Base-by-base conservation (phyloP, 1,140 invertebrate species). In the Paralvinella palmiformis region DNA sequence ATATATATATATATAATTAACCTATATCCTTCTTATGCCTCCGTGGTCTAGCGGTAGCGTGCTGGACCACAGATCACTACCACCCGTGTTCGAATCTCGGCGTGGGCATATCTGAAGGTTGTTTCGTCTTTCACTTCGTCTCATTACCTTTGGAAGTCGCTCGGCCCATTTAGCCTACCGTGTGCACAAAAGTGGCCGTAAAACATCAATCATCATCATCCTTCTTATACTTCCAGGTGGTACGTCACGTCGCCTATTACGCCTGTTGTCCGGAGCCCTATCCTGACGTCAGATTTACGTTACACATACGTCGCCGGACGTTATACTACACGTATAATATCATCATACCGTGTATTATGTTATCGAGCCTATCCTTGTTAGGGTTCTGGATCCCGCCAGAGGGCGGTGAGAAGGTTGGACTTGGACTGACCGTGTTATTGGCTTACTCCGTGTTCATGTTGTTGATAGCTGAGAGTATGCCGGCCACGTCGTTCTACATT, bases 351-450 rank as follows among this genome's bases (percentile, higher is more conserved):
- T 72, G 71, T 55, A 57, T 72, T 44, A 35, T 72, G 29, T 44
- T 70, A 22, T 68, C 69, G 48, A 32, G 57, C 32, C 57, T 69
- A 33, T 67, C 67, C 1, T 48, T 71, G 62, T 62, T 71, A 15
- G 56, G 66, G 13, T 71, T 71, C 60, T 71, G 69, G 69, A 24
- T 71, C 24, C 69, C 69, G 22, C 69, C 69, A 13, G 69, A 71
- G 56, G 97, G 95, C 62, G 96, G 96, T 78, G 96, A 99, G 85
- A 99, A 99, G 83, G 88, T 99, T 71, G 22, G 31, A 5, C 71
- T 80, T 1, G 76, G 76, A 35, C 74, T 79, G 15, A 80, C 79
- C 7, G 76, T 81, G 7, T 68, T 80, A 0, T 62, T 81, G 17
- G 77, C 79, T 2, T 79, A 78, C 59, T 79, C 78, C 3, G 78